These are phyloP conservation scores for Eristalinus sepulchralis DNA, from an alignment of 2,888 invertebrate genomes.

Conservation along the genomic window DNA sequence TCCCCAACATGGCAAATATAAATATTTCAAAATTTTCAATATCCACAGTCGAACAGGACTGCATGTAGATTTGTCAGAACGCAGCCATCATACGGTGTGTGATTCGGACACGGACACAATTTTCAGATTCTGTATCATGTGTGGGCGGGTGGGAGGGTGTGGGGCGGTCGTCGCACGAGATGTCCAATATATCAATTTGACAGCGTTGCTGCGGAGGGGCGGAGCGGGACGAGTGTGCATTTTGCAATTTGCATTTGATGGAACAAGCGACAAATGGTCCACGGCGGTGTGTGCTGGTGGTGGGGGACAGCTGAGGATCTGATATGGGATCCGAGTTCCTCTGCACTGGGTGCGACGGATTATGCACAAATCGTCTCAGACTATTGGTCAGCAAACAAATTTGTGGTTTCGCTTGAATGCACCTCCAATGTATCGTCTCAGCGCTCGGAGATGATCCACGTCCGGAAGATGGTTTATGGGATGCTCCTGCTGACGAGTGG, in stretches of 20 bases:
- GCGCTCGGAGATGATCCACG: neutral
- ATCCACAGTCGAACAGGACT: slow-evolving; percentile 18
- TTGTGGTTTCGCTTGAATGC: neutral
- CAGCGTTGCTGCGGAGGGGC: slow-evolving; percentile 19
- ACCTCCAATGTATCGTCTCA: neutral
- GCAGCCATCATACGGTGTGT: slow-evolving; percentile 40
- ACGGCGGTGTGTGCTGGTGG: slow-evolving; percentile 7
- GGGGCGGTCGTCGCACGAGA: slow-evolving; percentile 47
- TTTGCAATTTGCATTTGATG: slow-evolving; percentile 54
- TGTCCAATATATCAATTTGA: slow-evolving; percentile 68
- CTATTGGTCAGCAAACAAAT: neutral
- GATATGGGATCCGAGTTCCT: slow-evolving; percentile 1
- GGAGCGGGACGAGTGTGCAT: slow-evolving; percentile 31
- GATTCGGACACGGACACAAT: slow-evolving; percentile 67
- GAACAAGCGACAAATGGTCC: slow-evolving; percentile 56
- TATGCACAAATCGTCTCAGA: neutral
- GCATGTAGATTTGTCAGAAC: slow-evolving; percentile 6
- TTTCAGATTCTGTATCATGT: slow-evolving; percentile 63
- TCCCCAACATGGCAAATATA: slow-evolving; percentile 52
- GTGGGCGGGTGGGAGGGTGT: neutral
- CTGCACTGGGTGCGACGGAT: neutral
- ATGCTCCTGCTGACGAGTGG: neutral
- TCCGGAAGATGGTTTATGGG: neutral
- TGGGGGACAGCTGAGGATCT: neutral
- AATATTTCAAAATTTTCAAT: slow-evolving; percentile 71